Conservation (phyloP, 1,140 invertebrate genomes). For the Papilio machaon region DNA sequence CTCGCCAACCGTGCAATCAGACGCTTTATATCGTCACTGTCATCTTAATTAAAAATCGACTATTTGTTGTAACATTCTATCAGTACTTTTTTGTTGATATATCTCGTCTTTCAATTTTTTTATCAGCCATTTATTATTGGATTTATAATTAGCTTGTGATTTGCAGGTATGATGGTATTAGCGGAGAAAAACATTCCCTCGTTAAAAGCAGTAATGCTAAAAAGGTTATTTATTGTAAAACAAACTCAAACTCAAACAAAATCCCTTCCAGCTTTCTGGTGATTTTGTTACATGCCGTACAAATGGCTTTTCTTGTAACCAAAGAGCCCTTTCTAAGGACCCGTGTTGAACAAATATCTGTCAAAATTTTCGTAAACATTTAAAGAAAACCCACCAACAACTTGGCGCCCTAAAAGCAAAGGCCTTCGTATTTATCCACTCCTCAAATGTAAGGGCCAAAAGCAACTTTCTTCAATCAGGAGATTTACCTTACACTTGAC, state of each 20-base stretch:
- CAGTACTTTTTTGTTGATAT: not conserved
- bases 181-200: not conserved
- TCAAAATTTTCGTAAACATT: slow-evolving; percentile 50
- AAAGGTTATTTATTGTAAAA: not conserved
- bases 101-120: not conserved
- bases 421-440: slow-evolving; percentile 56
- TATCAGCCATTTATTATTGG: not conserved
- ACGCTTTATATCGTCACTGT: slow-evolving; percentile 64
- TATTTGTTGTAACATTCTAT: slow-evolving; percentile 56
- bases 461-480: slow-evolving; percentile 69
- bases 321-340: slow-evolving; percentile 30
- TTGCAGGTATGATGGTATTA: not conserved
- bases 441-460: slow-evolving; percentile 47
- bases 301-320: not conserved
- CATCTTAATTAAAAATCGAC: slow-evolving; percentile 74
- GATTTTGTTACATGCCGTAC: slow-evolving; percentile 20
- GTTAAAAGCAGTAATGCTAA: not conserved
- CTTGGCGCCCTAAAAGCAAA: slow-evolving; percentile 54
- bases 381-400: slow-evolving; percentile 53
- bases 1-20: slow-evolving; percentile 66
- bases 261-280: not conserved
- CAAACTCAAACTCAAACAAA: not conserved
- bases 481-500: slow-evolving; percentile 69
- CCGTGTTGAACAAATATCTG: slow-evolving; percentile 31
- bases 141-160: not conserved